Conservation (phyloP, 1,140 invertebrate genomes). For the Lucilia sericata region DNA sequence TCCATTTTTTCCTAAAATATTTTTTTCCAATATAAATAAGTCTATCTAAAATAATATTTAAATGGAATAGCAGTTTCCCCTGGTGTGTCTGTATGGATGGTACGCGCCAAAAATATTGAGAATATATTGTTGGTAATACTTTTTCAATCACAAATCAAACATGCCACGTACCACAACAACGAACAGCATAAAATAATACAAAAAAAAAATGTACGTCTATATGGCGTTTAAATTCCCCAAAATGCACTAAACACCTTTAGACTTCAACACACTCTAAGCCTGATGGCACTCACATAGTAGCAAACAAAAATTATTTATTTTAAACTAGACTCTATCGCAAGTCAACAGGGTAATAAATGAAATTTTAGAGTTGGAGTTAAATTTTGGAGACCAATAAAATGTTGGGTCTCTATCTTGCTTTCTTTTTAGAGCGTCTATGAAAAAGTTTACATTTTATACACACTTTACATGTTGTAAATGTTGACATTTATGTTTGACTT, state of each 20-base stretch:
- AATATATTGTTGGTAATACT: background rate
- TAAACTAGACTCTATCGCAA: background rate
- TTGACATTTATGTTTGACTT: constrained; percentile 12
- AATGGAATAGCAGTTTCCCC: background rate
- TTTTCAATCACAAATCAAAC: constrained; percentile 24
- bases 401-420: background rate
- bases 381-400: no score
- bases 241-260: constrained; percentile 8
- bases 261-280: background rate
- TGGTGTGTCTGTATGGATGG: background rate
- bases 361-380: background rate
- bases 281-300: background rate
- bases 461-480: background rate
- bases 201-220: background rate
- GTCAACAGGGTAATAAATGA: background rate
- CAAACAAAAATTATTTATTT: background rate
- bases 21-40: background rate
- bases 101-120: constrained; percentile 18
- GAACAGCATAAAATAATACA: no score
- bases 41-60: background rate
- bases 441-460: background rate
- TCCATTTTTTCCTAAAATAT: background rate
- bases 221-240: background rate
- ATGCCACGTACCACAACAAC: background rate
- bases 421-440: background rate